phyloP scores from a whole-genome alignment of 35 echinoderm and acorn worm species.

The Apostichopus parvimensis region DNA sequence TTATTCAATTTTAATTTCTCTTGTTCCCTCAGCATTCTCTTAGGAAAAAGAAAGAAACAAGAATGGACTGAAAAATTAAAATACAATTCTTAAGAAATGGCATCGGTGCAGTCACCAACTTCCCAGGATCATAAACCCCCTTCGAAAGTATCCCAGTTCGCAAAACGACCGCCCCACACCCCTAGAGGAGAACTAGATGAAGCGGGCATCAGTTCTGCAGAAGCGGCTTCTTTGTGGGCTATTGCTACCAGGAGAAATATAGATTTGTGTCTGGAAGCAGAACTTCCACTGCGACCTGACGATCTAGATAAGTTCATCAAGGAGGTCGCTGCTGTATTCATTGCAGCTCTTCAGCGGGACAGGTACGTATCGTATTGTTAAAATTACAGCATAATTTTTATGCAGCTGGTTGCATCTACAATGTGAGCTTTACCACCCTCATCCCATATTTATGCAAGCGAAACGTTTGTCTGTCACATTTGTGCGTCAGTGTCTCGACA shows the following conservation, averaged over 20 bases:
- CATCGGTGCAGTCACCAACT: neutral
- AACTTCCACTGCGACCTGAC: neutral
- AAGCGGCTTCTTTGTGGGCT: constrained; percentile 39
- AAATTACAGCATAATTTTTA: too few relatives aligned
- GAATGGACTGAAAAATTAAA: neutral
- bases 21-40: neutral
- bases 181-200: constrained; percentile 30
- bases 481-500: too few relatives aligned
- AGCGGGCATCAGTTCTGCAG: neutral
- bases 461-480: too few relatives aligned
- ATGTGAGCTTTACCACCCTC: too few relatives aligned
- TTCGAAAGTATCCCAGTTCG: neutral
- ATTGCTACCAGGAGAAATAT: constrained; percentile 35
- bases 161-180: constrained; percentile 30
- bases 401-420: too few relatives aligned
- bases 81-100: neutral
- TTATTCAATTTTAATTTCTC: neutral
- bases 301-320: constrained; percentile 50
- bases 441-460: too few relatives aligned
- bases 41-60: too few relatives aligned
- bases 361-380: constrained; percentile 46
- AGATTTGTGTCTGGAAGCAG: constrained; percentile 8
- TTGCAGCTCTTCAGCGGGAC: constrained; percentile 80
- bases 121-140: neutral
- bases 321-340: constrained; percentile 74